Percentiles rank a stretch among this genome's conserved stretches.
Evolutionary conservation across 2,888 invertebrate genomes (phyloP).

Genomic region (Geophilus truncorum): DNA sequence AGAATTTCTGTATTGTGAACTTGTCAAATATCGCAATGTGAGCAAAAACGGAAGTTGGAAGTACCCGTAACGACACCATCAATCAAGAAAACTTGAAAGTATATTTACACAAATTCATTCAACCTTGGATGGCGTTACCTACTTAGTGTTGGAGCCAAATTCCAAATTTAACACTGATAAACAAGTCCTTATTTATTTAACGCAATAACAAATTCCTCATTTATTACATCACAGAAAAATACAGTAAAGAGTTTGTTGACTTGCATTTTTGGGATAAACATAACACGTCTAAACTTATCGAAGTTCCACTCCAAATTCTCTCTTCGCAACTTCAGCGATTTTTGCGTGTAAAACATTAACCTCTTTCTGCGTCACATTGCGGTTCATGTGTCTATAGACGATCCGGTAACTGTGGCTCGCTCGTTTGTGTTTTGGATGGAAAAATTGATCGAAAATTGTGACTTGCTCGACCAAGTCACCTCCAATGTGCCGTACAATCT

Average conservation of each 20-base stretch:
- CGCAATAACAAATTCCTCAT: not conserved
- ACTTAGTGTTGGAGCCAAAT: not conserved
- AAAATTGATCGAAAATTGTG: conserved; percentile 74
- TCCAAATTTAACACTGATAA: not conserved
- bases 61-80: too few species aligned
- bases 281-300: conserved; percentile 40
- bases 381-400: conserved; percentile 86
- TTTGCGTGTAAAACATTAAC: conserved; percentile 75
- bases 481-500: conserved; percentile 78
- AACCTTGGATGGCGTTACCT: not conserved
- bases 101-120: not conserved
- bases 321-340: conserved; percentile 59
- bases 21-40: too few species aligned
- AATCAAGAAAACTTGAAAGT: not conserved
- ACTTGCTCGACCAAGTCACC: conserved; percentile 95
- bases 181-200: not conserved
- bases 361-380: conserved; percentile 78
- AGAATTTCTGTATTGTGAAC: too few species aligned
- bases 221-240: not conserved
- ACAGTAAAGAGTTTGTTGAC: not conserved
- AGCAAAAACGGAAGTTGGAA: too few species aligned
- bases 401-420: conserved; percentile 88
- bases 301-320: conserved; percentile 52
- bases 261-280: not conserved
- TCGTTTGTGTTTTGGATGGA: conserved; percentile 73